A percentile compares a stretch with the other conserved stretches of the same genome.
Conservation (phyloP, 2,888 invertebrate genomes). For the Drosophila kuntzei region DNA sequence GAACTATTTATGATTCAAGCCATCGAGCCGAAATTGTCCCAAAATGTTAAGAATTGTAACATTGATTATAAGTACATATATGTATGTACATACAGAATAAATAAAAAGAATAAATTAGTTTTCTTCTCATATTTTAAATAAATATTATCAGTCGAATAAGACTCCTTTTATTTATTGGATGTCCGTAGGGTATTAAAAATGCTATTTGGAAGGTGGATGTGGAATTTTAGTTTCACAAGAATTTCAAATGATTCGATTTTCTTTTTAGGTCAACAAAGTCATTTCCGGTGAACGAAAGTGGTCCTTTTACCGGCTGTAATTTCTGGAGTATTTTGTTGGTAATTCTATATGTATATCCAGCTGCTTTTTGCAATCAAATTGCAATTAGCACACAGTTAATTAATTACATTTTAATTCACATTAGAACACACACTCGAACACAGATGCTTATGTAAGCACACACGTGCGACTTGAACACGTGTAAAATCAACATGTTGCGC, state of each 20-base stretch:
- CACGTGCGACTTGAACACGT: slow-evolving; percentile 59
- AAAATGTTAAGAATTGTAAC: no score
- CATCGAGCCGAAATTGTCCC: no score
- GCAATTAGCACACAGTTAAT: slow-evolving; percentile 74
- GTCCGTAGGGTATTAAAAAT: background rate
- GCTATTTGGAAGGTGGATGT: background rate
- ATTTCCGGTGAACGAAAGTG: slow-evolving; percentile 9
- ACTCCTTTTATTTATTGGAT: background rate
- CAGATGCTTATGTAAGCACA: slow-evolving; percentile 5
- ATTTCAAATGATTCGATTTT: background rate
- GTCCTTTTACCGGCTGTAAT: background rate
- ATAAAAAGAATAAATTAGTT: no score
- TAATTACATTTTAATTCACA: slow-evolving; percentile 64
- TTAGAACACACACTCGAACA: slow-evolving; percentile 22
- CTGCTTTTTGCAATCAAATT: slow-evolving; percentile 63
- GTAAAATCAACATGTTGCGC: slow-evolving; percentile 76
- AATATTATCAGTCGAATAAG: background rate
- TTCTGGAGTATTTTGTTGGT: slow-evolving; percentile 13
- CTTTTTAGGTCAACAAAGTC: slow-evolving; percentile 1
- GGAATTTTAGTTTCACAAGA: background rate
- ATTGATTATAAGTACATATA: no score
- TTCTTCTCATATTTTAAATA: background rate
- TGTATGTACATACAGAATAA: no score
- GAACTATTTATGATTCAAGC: no score
- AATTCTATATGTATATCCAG: slow-evolving; percentile 6